Conservation (phyloP, 2,113 vertebrate species). For the Indicator maculatus region DNA sequence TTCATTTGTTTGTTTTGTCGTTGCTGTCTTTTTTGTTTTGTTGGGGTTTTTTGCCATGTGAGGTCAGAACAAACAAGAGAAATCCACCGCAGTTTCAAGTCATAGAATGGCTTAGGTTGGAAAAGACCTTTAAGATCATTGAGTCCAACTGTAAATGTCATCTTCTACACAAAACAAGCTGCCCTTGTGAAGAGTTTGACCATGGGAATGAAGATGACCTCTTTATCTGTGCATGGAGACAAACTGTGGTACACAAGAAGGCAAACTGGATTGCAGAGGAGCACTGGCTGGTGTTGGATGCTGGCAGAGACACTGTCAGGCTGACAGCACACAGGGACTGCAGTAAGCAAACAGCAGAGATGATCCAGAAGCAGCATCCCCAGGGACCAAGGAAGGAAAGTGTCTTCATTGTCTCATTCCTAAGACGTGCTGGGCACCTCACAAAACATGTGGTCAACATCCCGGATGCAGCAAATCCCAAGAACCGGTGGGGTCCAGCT, state of each 20-base stretch:
- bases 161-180: not conserved
- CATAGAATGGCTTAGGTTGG: not conserved
- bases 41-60: not conserved
- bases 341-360: not conserved
- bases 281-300: not conserved
- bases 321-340: not conserved
- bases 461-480: not conserved
- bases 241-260: not conserved
- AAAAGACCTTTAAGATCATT: not conserved
- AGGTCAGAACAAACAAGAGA: not conserved
- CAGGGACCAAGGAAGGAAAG: not conserved
- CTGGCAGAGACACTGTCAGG: not conserved
- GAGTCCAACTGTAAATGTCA: not conserved
- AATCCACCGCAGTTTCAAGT: not conserved
- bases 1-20: too few relatives aligned
- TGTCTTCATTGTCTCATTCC: constrained; percentile 23
- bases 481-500: not conserved
- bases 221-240: not conserved
- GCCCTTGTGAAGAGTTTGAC: not conserved
- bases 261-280: not conserved
- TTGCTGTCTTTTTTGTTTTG: too few relatives aligned
- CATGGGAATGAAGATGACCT: not conserved
- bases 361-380: not conserved
- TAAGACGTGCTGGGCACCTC: constrained; percentile 9
- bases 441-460: constrained; percentile 25